phyloP scores from a whole-genome alignment of 2,113 vertebrate species.

The Vidua chalybeata region DNA sequence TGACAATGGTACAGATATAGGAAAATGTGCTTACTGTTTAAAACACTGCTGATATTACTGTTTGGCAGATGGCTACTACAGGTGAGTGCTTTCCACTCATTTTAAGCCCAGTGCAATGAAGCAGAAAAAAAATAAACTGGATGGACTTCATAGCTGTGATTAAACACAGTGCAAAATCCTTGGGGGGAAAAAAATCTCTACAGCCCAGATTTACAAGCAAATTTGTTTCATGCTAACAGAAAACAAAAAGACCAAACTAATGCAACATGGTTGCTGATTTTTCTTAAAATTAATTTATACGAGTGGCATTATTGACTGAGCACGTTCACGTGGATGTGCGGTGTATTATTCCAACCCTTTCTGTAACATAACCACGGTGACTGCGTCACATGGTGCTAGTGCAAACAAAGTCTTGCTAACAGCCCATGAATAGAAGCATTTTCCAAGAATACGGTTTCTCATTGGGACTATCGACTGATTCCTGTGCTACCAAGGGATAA shows the following conservation, averaged over 20 bases:
- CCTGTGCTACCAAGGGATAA: background rate
- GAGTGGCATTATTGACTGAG: background rate
- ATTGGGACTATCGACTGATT: background rate
- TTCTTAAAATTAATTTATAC: background rate
- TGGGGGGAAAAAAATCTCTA: background rate
- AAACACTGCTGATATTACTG: background rate
- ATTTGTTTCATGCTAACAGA: background rate
- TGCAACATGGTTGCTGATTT: background rate
- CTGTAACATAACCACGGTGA: background rate
- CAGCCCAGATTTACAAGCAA: background rate
- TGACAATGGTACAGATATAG: background rate
- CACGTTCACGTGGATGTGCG: background rate
- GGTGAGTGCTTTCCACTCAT: slow-evolving; percentile 14
- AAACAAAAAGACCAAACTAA: background rate
- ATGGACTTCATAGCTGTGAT: background rate
- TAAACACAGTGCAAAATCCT: background rate
- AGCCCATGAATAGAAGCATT: slow-evolving; percentile 49
- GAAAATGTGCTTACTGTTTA: background rate
- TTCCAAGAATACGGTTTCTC: slow-evolving; percentile 18
- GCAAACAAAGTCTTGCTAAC: slow-evolving; percentile 44
- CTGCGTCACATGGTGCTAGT: slow-evolving; percentile 36
- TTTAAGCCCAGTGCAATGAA: background rate
- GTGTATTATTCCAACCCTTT: slow-evolving; percentile 26
- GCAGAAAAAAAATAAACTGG: background rate
- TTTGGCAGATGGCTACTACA: background rate